Conservation (phyloP, 2,113 vertebrate genomes). For the Beaufortia kweichowensis region DNA sequence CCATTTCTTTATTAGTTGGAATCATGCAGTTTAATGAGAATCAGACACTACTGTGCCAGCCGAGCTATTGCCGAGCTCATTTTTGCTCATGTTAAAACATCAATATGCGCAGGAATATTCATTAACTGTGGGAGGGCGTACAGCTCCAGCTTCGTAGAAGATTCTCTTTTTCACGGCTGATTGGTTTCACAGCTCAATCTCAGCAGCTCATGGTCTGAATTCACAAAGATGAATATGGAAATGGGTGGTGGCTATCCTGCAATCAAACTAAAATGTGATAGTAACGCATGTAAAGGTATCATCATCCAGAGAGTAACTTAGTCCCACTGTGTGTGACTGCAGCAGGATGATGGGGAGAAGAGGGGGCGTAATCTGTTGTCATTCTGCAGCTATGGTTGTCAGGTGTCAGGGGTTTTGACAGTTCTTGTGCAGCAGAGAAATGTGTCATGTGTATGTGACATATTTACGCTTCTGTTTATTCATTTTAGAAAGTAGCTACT, state of each 20-base stretch:
- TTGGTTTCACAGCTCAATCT: conserved; percentile 51
- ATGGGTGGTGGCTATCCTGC: not conserved
- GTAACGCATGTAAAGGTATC: not conserved
- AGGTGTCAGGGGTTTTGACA: conserved; percentile 5
- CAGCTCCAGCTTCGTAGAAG: conserved; percentile 5
- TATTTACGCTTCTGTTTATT: not conserved
- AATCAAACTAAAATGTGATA: not conserved
- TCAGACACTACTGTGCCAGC: not conserved
- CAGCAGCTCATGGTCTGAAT: not conserved
- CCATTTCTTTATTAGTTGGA: not conserved
- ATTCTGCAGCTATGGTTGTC: conserved; percentile 1
- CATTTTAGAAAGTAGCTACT: not conserved
- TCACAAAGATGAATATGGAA: conserved; percentile 36
- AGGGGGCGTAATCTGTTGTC: not conserved
- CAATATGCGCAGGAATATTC: conserved; percentile 5
- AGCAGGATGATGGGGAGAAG: not conserved
- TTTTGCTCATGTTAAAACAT: not conserved
- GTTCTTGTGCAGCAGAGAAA: not conserved
- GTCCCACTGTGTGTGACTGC: not conserved
- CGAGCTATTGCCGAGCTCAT: not conserved
- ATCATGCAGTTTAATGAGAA: not conserved
- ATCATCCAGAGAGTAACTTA: not conserved
- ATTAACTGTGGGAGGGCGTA: not conserved
- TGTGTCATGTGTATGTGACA: not conserved
- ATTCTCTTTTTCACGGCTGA: conserved; percentile 6